Base-by-base conservation (phyloP, 2,113 vertebrate genomes). In the Bostrychus sinensis region DNA sequence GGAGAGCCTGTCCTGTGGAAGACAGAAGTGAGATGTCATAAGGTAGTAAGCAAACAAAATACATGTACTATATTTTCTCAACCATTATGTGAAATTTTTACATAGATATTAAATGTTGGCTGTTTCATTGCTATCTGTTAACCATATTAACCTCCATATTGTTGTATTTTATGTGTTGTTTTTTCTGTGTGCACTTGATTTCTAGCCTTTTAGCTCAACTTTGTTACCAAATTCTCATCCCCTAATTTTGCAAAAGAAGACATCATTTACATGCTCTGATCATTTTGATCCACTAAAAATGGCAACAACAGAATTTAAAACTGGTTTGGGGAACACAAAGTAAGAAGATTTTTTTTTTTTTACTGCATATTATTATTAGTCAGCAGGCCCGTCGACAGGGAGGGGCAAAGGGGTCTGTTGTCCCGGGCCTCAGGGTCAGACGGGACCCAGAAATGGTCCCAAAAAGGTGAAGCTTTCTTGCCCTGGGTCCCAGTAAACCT, bases 271-370 rank as follows among this genome's bases (percentile, higher is more conserved):
- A 62, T 32, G 32, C 0, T 73, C 37, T 16, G 22, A 8, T 4
- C 11, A 54, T 20, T 36, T 9, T 2, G 50, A 64, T 57, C n/a
- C 65, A 12, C 4, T 9, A 1, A 4, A 17, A 54, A 50, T 25
- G 4, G 19, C 51, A 1, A 77, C 68, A 56, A 28, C 19, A 9
- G 36, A 28, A 16, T 25, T 57, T 11, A 32, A 45, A 12, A 64
- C 89, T 28, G 50, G 23, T 20, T 85, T 94, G 26, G 91, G 92
- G n/a, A 83, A 22, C 58, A 92, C 77, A 20, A 92, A 90, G 93
- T 95, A 61, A 80, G 85, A 10, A 36, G 3, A 9, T 3, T 10
- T 34, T 14, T 26, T 34, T 14, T 26, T 51, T 37, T 34, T 36
- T 10, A 9, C 28, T 38, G 9, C 17, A n/a, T 8, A 36, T 60